phyloP scores from a whole-genome alignment of 1,140 invertebrate genomes.

The Mizuhopecten yessoensis region DNA sequence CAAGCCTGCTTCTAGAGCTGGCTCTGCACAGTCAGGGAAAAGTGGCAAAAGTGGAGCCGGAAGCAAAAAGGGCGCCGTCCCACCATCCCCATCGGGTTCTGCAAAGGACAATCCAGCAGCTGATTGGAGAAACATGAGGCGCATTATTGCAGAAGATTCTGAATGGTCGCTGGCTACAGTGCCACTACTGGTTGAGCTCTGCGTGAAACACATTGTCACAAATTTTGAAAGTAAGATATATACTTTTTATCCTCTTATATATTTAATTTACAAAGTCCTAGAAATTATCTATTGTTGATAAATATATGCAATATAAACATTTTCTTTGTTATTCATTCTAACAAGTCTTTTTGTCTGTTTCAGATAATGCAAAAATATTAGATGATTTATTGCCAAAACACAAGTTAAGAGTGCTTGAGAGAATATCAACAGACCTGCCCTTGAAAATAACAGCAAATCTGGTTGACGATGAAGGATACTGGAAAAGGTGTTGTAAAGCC shows the following conservation, averaged over 20 bases:
- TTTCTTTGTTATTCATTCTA: not conserved
- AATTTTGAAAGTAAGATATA: constrained; percentile 83
- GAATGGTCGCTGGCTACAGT: constrained; percentile 84
- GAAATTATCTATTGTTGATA: not conserved
- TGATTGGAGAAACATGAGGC: constrained; percentile 82
- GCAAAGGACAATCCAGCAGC: constrained; percentile 79
- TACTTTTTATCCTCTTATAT: not conserved
- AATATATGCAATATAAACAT: not conserved
- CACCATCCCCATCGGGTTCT: constrained; percentile 68
- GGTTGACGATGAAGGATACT: constrained; percentile 82
- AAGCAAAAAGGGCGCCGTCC: constrained; percentile 64
- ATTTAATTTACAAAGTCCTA: too few relatives aligned
- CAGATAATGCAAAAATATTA: constrained; percentile 82
- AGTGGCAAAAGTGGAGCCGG: constrained; percentile 69
- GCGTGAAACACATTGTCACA: constrained; percentile 80
- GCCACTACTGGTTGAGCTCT: constrained; percentile 80
- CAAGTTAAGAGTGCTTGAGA: constrained; percentile 79
- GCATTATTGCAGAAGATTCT: constrained; percentile 84
- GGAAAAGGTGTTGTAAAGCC: constrained; percentile 82
- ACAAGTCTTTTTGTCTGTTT: constrained; percentile 62
- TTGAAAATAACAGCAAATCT: constrained; percentile 82
- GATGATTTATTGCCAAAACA: constrained; percentile 80
- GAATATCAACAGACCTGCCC: constrained; percentile 81
- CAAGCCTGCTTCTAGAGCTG: constrained; percentile 69
- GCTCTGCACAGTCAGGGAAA: constrained; percentile 73